Evolutionary conservation across 2,797 vertebrate genomes (phyloP), one percentile per base, ranked within the genome.

Genomic region (Odontamblyopus rebecca): DNA sequence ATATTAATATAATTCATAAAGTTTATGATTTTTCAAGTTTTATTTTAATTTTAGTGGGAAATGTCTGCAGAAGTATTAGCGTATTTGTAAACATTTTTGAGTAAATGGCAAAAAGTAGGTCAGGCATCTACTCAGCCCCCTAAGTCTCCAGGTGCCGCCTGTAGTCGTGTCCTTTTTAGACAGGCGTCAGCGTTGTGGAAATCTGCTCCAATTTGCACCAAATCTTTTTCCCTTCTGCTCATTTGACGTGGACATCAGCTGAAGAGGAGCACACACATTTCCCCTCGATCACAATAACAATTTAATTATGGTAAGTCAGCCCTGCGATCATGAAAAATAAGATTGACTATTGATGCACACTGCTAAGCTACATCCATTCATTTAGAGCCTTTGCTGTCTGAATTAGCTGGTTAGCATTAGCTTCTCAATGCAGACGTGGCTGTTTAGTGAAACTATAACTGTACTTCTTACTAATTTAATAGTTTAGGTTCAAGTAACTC

Each of bases 151-250:
- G 84, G 93, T 38, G 59, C 44, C 68, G 65, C 86, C 75, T 82
- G 92, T 87, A 86, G 91, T 94, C 94, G 93, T 95, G 94, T 94
- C 93, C 90, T 93, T 94, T 90, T 90, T 80, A 88, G 87, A 78
- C 67, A 12, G 59, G 69, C 93, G 93, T 94, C 91, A 94, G 89
- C 92, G 68, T 72, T 86, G 62, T 61, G 69, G 16, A 65, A 19
- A 78, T 83, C 79, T 85, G 81, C 85, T 71, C 30, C 77, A 79
- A 76, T 82, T 88, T 76, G 73, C 72, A 74, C 68, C 78, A 76
- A 71, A 74, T 84, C 73, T 29, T 19, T 61, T 71, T 26, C 70
- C 18, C 63, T 75, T 68, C 76, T 19, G 13, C 66, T 76, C 68
- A 53, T 84, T 67, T 73, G 81, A 77, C 83, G 76, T 85, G 80